phyloP scores from a whole-genome alignment of 2,888 invertebrate genomes.

The Metalampra italica region DNA sequence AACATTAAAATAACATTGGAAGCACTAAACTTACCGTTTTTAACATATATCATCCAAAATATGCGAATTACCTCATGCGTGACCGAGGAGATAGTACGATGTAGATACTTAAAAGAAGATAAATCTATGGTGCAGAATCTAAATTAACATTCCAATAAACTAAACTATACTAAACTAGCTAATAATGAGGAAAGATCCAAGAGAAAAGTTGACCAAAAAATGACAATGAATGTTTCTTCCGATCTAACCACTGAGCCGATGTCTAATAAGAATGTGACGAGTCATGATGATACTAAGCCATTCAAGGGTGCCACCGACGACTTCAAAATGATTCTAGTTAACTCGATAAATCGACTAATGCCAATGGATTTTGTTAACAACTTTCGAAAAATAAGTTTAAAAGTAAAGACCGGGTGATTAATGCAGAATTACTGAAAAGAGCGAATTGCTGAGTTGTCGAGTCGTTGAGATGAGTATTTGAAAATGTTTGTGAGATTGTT shows the following conservation, averaged over 20 bases:
- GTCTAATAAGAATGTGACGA: constrained; percentile 58
- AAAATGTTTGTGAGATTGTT: constrained; percentile 12
- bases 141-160: constrained; percentile 63
- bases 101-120: constrained; percentile 50
- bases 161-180: constrained; percentile 60
- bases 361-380: constrained; percentile 53
- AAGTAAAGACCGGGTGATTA: constrained; percentile 48
- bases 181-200: constrained; percentile 52
- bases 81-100: constrained; percentile 48
- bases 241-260: constrained; percentile 55
- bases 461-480: constrained; percentile 9
- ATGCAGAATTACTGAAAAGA: constrained; percentile 43
- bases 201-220: constrained; percentile 63
- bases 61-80: constrained; percentile 45
- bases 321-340: constrained; percentile 60
- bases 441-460: constrained; percentile 18
- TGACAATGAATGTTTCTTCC: constrained; percentile 54
- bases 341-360: constrained; percentile 50
- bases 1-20: constrained; percentile 27
- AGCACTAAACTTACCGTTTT: constrained; percentile 38
- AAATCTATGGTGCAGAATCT: constrained; percentile 70
- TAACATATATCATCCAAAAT: constrained; percentile 32
- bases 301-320: constrained; percentile 73
- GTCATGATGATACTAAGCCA: constrained; percentile 73
- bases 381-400: constrained; percentile 44